Percentiles rank a stretch among this genome's conserved stretches.
phyloP scores from a whole-genome alignment of 2,797 vertebrate species.

The Poliocrania exsul region DNA sequence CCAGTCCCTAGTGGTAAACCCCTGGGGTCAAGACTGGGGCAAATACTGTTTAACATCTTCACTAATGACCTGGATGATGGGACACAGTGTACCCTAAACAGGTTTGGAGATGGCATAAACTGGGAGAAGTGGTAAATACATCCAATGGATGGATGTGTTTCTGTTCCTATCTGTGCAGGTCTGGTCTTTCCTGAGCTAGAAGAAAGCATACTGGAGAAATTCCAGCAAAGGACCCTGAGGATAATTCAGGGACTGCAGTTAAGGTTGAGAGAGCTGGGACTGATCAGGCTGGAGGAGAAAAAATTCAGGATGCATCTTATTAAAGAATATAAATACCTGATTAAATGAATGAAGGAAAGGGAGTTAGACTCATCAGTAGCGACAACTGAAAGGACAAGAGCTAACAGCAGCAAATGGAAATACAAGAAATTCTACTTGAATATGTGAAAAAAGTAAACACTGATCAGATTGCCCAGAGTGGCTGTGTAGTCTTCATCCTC shows the following conservation, averaged over 20 bases:
- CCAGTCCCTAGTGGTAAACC: not conserved
- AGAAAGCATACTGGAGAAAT: not conserved
- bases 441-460: not conserved
- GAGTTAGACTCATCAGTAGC: not conserved
- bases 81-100: not conserved
- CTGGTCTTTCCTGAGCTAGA: not conserved
- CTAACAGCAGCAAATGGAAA: not conserved
- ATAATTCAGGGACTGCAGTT: not conserved
- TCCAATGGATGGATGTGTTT: not conserved
- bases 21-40: not conserved
- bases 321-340: not conserved
- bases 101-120: not conserved
- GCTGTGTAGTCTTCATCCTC: not conserved
- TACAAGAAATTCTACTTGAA: not conserved
- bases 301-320: not conserved
- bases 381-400: not conserved
- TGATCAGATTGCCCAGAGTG: not conserved
- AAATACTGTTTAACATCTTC: not conserved
- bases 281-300: not conserved
- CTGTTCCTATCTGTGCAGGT: not conserved
- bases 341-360: not conserved
- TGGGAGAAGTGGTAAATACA: not conserved
- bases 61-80: not conserved
- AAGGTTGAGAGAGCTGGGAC: not conserved
- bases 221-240: not conserved